Evolutionary conservation across 1,140 invertebrate species (phyloP).

Genomic region (Mamestra configurata): DNA sequence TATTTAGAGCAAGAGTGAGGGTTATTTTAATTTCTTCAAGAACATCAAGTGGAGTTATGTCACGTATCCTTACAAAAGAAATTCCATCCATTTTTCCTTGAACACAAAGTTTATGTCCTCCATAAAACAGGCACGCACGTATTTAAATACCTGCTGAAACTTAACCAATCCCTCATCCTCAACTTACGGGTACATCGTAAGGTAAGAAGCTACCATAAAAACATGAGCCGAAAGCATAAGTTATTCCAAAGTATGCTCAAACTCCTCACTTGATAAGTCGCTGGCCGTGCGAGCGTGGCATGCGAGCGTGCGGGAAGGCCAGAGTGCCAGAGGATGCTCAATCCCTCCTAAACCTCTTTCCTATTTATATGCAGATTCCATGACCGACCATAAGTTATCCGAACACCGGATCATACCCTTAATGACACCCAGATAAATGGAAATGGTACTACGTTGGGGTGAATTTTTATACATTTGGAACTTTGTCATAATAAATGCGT

Average conservation of each 20-base stretch:
- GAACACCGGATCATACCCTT: slow-evolving; percentile 82
- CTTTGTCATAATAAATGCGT: slow-evolving; percentile 65
- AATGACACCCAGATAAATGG: slow-evolving; percentile 81
- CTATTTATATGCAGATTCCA: slow-evolving; percentile 87
- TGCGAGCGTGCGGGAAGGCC: slow-evolving; percentile 19
- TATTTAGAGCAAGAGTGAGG: no score
- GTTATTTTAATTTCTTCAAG: no score
- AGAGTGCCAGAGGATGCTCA: slow-evolving; percentile 28
- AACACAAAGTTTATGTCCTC: no score
- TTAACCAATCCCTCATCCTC: neutral
- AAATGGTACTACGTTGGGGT: slow-evolving; percentile 75
- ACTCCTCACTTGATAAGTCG: slow-evolving; percentile 37
- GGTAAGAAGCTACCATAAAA: slow-evolving; percentile 24
- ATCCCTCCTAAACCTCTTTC: slow-evolving; percentile 77
- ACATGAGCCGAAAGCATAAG: slow-evolving; percentile 29
- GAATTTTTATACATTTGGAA: slow-evolving; percentile 73
- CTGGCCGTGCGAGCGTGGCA: slow-evolving; percentile 20
- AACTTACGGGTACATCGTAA: slow-evolving; percentile 2
- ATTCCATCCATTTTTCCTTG: no score
- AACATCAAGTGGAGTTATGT: no score
- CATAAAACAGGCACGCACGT: neutral
- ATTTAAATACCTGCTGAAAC: slow-evolving; percentile 12
- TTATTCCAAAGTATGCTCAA: slow-evolving; percentile 46
- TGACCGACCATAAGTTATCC: slow-evolving; percentile 85
- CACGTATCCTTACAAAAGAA: no score